Percentiles rank a stretch among this genome's conserved stretches.
Conservation (phyloP, 2,797 vertebrate genomes). For the Typhlichthys eigenmanni region DNA sequence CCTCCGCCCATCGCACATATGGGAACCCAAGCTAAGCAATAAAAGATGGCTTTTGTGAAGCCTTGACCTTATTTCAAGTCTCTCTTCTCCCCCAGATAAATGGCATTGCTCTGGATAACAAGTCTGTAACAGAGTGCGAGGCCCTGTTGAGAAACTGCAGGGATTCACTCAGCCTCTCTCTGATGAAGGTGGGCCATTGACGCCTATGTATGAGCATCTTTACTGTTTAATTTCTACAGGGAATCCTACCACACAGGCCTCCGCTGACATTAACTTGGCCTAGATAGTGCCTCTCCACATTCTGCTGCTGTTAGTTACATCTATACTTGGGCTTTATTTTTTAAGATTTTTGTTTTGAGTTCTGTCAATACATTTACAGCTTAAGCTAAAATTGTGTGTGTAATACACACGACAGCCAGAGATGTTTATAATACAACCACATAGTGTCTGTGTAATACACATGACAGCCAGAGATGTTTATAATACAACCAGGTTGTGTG, state of each 20-base stretch:
- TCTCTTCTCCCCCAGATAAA: constrained; percentile 85
- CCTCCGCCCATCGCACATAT: not conserved
- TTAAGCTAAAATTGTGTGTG: too few species aligned
- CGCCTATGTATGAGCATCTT: constrained; percentile 20
- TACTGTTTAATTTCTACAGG: not conserved
- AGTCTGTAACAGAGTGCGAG: constrained; percentile 96
- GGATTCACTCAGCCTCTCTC: constrained; percentile 92
- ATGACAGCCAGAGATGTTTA: too few species aligned
- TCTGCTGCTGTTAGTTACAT: constrained; percentile 13
- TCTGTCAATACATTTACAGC: not conserved
- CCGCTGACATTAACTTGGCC: constrained; percentile 33
- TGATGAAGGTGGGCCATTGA: constrained; percentile 88
- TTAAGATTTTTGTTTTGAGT: not conserved
- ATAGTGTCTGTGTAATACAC: too few species aligned
- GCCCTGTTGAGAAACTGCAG: constrained; percentile 90
- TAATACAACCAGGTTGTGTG: too few species aligned
- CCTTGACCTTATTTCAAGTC: constrained; percentile 48
- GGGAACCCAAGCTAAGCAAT: constrained; percentile 17
- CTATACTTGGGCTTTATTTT: not conserved
- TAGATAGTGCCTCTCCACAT: constrained; percentile 26
- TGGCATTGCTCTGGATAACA: constrained; percentile 96
- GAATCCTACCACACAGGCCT: constrained; percentile 12
- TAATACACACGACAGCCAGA: too few species aligned
- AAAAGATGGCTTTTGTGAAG: constrained; percentile 24
- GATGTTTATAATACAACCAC: too few species aligned